These are phyloP conservation scores for Nesogale talazaci DNA, from an alignment of 2,113 vertebrate genomes.

Conservation along the genomic window DNA sequence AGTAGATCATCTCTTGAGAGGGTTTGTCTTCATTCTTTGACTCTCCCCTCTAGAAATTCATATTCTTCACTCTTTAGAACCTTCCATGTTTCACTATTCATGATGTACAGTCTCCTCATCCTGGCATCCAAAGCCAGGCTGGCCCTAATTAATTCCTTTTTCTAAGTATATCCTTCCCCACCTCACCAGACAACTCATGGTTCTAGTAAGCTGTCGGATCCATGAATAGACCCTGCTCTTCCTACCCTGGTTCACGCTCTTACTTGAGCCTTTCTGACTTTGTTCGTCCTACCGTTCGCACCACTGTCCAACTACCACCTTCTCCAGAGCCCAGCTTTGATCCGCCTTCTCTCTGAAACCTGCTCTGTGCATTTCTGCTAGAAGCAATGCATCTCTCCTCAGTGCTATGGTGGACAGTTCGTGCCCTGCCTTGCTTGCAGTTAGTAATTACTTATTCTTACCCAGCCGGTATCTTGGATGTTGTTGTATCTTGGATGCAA, in stretches of 20 bases:
- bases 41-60: neutral
- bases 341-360: neutral
- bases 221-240: neutral
- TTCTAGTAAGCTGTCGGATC: neutral
- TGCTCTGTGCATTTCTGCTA: neutral
- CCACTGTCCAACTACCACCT: neutral
- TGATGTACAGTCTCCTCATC: neutral
- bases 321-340: neutral
- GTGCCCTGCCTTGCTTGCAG: neutral
- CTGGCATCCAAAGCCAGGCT: neutral
- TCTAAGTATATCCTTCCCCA: neutral
- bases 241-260: neutral
- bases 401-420: accelerated
- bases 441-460: neutral
- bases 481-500: neutral
- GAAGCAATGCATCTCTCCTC: neutral
- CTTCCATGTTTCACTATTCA: neutral
- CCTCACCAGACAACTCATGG: no score
- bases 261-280: neutral
- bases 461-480: no score
- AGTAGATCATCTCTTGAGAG: neutral
- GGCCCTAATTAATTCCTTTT: neutral
- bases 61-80: neutral
- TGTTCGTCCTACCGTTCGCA: accelerated
- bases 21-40: neutral